Percentiles rank a stretch among this genome's conserved stretches.
phyloP scores from a whole-genome alignment of 2,797 vertebrate genomes.

The Danio kyathit region DNA sequence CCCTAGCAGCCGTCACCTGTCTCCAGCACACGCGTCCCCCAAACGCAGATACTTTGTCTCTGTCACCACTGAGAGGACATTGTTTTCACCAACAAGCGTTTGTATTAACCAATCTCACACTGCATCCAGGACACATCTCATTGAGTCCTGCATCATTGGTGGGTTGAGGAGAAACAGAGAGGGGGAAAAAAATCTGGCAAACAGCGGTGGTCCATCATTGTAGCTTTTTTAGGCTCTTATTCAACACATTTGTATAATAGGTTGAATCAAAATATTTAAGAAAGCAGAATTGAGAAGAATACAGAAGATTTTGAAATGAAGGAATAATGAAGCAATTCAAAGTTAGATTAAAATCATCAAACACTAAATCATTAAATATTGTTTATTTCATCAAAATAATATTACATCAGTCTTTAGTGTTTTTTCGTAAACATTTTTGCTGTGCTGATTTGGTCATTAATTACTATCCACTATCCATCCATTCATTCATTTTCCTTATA shows the following conservation, averaged over 20 bases:
- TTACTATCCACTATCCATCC: no score
- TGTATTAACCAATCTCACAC: slow-evolving; percentile 98
- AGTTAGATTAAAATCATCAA: background rate
- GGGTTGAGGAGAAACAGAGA: slow-evolving; percentile 52
- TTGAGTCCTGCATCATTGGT: slow-evolving; percentile 90
- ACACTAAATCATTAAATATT: no score
- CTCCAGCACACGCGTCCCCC: slow-evolving; percentile 89
- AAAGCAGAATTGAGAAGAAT: background rate
- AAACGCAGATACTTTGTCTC: slow-evolving; percentile 96
- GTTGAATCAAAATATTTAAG: slow-evolving; percentile 7
- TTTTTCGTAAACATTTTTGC: no score
- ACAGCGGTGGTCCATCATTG: slow-evolving; percentile 77
- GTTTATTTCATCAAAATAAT: no score
- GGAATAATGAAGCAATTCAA: background rate
- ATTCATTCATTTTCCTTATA: no score
- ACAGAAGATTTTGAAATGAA: slow-evolving; percentile 15
- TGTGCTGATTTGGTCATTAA: no score
- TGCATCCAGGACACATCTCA: slow-evolving; percentile 97
- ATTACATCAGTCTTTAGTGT: no score
- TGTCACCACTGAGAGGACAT: slow-evolving; percentile 95
- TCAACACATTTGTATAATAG: background rate
- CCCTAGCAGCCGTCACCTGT: slow-evolving; percentile 90
- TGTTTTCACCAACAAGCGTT: slow-evolving; percentile 95
- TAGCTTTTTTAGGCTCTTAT: slow-evolving; percentile 79
- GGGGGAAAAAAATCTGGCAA: slow-evolving; percentile 68